Percentiles rank a stretch among this genome's conserved stretches.
Conservation (phyloP, 2,797 vertebrate genomes). For the Crocodylus rhombifer region DNA sequence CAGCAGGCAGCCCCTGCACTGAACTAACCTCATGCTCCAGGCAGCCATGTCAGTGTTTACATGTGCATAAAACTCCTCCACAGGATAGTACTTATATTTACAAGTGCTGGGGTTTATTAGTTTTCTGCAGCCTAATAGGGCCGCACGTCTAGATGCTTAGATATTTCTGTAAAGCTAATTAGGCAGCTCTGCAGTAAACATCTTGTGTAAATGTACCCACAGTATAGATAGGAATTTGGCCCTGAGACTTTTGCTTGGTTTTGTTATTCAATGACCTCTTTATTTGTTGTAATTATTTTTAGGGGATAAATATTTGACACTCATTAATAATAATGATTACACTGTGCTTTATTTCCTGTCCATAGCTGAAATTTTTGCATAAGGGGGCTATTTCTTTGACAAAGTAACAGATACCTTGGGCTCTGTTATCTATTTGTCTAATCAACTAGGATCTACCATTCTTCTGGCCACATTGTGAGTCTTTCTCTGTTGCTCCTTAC, state of each 20-base stretch:
- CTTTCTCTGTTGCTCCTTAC: neutral
- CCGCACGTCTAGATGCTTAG: too few relatives aligned
- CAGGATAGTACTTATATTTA: too few relatives aligned
- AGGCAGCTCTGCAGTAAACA: too few relatives aligned
- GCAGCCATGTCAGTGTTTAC: too few relatives aligned
- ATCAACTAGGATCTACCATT: neutral
- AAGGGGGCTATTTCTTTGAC: neutral
- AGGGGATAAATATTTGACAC: neutral
- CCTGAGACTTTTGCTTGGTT: neutral
- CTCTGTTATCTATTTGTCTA: neutral
- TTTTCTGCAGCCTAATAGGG: too few relatives aligned
- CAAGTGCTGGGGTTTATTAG: too few relatives aligned
- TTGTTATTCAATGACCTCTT: neutral
- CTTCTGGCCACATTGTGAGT: neutral
- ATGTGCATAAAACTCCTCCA: too few relatives aligned
- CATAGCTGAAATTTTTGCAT: neutral
- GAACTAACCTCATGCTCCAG: too few relatives aligned
- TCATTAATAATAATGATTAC: neutral
- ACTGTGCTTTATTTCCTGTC: neutral
- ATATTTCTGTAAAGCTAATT: too few relatives aligned
- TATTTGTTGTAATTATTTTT: neutral
- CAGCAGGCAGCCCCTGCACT: too few relatives aligned
- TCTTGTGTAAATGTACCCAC: too few relatives aligned
- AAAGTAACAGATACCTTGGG: neutral
- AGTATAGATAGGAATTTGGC: neutral